Percentiles rank a stretch among this genome's conserved stretches.
Evolutionary conservation across 2,113 vertebrate genomes (phyloP).

Genomic region (Clarias macrocephalus): DNA sequence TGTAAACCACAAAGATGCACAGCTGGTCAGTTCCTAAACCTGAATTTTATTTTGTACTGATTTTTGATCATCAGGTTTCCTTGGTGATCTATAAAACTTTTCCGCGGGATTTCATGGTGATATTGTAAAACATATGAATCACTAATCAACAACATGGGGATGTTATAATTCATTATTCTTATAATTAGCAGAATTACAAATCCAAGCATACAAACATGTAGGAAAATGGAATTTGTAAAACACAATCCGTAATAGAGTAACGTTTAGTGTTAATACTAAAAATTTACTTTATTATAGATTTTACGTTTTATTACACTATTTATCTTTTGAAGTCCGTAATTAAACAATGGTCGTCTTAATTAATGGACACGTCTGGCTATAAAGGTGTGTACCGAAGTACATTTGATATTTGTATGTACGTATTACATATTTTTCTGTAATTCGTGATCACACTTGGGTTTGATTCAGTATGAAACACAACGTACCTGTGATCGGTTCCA

Average conservation of each 20-base stretch:
- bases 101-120: background rate
- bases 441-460: background rate
- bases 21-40: background rate
- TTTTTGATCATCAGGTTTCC: background rate
- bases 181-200: background rate
- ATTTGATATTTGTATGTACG: background rate
- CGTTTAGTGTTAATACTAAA: no score
- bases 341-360: background rate
- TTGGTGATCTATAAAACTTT: background rate
- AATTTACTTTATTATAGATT: background rate
- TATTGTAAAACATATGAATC: background rate
- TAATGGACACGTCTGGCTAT: background rate
- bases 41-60: background rate
- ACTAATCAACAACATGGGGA: background rate
- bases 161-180: background rate
- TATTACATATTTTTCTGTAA: no score
- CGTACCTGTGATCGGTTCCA: background rate
- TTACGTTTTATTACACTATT: background rate
- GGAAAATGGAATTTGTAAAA: background rate
- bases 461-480: background rate
- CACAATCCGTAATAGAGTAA: no score
- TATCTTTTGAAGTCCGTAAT: background rate
- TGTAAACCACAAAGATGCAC: constrained; percentile 8
- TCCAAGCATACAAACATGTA: background rate
- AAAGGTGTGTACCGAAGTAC: background rate